These are phyloP conservation scores for Austrolebias charrua DNA, from an alignment of 2,797 vertebrate species.

Conservation along the genomic window DNA sequence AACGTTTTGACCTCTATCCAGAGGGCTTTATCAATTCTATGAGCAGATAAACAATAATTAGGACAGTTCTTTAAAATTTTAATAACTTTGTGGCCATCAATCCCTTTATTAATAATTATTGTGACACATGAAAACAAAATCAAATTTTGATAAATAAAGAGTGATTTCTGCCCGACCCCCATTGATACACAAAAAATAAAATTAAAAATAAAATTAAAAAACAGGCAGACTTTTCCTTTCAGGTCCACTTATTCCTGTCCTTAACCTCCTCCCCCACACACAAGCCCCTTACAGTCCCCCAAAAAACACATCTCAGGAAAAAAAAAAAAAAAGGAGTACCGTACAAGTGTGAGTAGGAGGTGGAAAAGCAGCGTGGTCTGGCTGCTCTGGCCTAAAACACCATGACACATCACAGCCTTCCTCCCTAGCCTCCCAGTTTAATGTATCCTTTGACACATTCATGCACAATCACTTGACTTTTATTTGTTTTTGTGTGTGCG, in stretches of 20 bases:
- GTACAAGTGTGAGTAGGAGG: constrained; percentile 17
- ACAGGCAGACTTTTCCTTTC: constrained; percentile 24
- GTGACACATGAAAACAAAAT: not conserved
- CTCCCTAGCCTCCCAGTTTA: not conserved
- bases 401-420: constrained; percentile 58
- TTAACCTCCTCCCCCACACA: constrained; percentile 34
- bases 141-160: constrained; percentile 10
- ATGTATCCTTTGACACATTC: constrained; percentile 2
- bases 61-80: not conserved
- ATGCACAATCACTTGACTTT: not conserved
- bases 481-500: not conserved
- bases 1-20: too few relatives aligned
- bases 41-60: too few relatives aligned
- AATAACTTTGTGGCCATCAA: not conserved
- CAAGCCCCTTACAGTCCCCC: constrained; percentile 50
- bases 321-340: not conserved
- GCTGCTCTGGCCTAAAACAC: constrained; percentile 42
- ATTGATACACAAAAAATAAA: constrained; percentile 4
- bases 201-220: constrained; percentile 4
- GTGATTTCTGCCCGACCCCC: constrained; percentile 21
- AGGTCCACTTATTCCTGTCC: constrained; percentile 47
- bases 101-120: not conserved
- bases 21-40: too few relatives aligned
- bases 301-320: constrained; percentile 51
- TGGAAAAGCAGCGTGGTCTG: constrained; percentile 50